Conservation (phyloP, 2,888 invertebrate genomes). For the Eupithecia insigniata region DNA sequence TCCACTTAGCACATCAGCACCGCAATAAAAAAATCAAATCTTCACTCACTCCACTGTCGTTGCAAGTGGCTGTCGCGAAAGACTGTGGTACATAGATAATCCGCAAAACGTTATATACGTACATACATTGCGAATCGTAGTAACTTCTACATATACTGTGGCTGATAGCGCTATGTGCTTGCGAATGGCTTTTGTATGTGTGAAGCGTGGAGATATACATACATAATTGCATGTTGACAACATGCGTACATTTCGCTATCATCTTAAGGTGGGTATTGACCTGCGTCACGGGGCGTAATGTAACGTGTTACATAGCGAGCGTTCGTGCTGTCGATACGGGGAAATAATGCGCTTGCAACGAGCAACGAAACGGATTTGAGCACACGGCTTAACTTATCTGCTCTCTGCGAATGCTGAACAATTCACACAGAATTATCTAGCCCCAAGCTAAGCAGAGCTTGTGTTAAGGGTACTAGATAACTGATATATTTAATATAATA, state of each 20-base stretch:
- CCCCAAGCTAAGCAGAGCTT: too few relatives aligned
- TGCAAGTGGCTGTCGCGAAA: constrained; percentile 48
- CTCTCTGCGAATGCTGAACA: too few relatives aligned
- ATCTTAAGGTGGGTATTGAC: too few relatives aligned
- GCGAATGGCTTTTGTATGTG: neutral
- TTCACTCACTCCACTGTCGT: constrained; percentile 33
- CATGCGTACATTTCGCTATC: neutral
- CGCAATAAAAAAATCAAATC: neutral
- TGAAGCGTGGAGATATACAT: neutral
- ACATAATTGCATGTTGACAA: neutral
- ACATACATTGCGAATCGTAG: constrained; percentile 16
- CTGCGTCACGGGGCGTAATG: too few relatives aligned
- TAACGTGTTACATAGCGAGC: too few relatives aligned
- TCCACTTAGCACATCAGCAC: neutral
- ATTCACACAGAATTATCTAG: too few relatives aligned
- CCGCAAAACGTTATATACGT: constrained; percentile 50
- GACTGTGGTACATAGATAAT: constrained; percentile 50
- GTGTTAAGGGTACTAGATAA: too few relatives aligned
- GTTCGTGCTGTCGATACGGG: too few relatives aligned
- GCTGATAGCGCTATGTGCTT: constrained; percentile 20
- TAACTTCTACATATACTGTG: constrained; percentile 20
- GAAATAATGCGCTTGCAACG: too few relatives aligned
- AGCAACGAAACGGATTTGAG: too few relatives aligned
- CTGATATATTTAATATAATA: too few relatives aligned
- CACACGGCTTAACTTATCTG: too few relatives aligned